A percentile compares a stretch with the other conserved stretches of the same genome.
Conservation (phyloP, 1,140 invertebrate species). For the Drosophila lacertosa region DNA sequence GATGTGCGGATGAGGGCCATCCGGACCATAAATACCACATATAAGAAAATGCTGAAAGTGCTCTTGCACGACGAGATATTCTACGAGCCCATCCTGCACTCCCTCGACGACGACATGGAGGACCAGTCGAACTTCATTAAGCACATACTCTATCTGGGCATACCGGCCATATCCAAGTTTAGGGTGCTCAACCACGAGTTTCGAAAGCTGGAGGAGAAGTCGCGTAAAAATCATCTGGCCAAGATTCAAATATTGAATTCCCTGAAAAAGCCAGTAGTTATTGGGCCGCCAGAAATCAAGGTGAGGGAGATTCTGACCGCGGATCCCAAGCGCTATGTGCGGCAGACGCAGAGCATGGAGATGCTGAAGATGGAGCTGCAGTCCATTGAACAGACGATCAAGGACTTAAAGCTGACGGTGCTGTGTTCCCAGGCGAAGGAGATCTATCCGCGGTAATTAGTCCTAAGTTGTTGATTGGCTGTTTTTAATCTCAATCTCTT, state of each 20-base stretch:
- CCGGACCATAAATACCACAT: conserved; percentile 70
- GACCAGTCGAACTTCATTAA: conserved; percentile 77
- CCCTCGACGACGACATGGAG: conserved; percentile 70
- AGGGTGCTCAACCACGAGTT: conserved; percentile 66
- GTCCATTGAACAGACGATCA: conserved; percentile 66
- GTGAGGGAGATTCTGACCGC: conserved; percentile 16
- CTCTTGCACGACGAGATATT: conserved; percentile 73
- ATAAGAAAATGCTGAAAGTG: conserved; percentile 75
- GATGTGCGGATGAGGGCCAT: conserved; percentile 75
- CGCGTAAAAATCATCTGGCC: conserved; percentile 54
- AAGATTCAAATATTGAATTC: conserved; percentile 60
- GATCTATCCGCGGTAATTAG: conserved; percentile 7
- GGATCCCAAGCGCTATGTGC: conserved; percentile 63
- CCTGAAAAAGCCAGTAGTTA: conserved; percentile 7
- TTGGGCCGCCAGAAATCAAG: not conserved
- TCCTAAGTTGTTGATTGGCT: too few species aligned
- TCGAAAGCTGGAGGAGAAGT: conserved; percentile 38
- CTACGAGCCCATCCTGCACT: conserved; percentile 75
- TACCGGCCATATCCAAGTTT: conserved; percentile 72
- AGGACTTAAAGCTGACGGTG: conserved; percentile 61
- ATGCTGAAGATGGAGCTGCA: conserved; percentile 58
- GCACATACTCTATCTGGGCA: conserved; percentile 69
- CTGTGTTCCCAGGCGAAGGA: conserved; percentile 7
- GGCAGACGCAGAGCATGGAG: conserved; percentile 70
- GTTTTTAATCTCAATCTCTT: not conserved